Evolutionary conservation across 2,113 vertebrate genomes (phyloP).

Genomic region (Cinclus cinclus): DNA sequence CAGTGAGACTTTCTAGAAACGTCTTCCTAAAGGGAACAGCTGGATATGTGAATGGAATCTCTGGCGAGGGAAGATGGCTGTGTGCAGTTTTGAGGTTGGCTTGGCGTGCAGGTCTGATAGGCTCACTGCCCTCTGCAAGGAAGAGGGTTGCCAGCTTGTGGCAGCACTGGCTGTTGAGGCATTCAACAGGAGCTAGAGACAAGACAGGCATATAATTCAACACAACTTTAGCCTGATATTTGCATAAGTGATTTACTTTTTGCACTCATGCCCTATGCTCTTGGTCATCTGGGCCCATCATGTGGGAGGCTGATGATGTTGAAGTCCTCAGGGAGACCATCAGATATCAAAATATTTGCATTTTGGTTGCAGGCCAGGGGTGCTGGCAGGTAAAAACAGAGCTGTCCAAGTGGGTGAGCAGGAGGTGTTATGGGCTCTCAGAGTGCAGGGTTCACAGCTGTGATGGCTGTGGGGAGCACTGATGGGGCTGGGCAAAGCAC

Average conservation of each 20-base stretch:
- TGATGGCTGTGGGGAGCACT: neutral
- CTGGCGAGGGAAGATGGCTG: neutral
- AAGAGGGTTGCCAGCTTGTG: neutral
- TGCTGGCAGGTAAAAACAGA: neutral
- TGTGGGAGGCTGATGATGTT: fast-evolving
- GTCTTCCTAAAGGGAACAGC: neutral
- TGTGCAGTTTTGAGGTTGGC: neutral
- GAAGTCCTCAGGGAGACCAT: fast-evolving
- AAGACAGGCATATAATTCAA: neutral
- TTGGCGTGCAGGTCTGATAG: fast-evolving
- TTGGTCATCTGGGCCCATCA: fast-evolving
- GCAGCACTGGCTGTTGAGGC: neutral
- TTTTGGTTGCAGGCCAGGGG: fast-evolving
- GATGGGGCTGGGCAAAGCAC: neutral
- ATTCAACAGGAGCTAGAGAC: neutral
- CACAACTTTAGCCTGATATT: neutral
- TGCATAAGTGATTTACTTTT: neutral
- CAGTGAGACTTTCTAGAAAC: neutral
- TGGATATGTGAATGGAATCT: neutral
- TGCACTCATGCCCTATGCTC: fast-evolving
- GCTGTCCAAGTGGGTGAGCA: neutral
- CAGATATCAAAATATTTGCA: fast-evolving
- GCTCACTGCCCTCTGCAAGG: neutral
- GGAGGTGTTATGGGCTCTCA: neutral
- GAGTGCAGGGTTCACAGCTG: neutral